Percentiles rank a stretch among this genome's conserved stretches.
Evolutionary conservation across 2,888 invertebrate species (phyloP).

Genomic region (Heliconius ismenius): DNA sequence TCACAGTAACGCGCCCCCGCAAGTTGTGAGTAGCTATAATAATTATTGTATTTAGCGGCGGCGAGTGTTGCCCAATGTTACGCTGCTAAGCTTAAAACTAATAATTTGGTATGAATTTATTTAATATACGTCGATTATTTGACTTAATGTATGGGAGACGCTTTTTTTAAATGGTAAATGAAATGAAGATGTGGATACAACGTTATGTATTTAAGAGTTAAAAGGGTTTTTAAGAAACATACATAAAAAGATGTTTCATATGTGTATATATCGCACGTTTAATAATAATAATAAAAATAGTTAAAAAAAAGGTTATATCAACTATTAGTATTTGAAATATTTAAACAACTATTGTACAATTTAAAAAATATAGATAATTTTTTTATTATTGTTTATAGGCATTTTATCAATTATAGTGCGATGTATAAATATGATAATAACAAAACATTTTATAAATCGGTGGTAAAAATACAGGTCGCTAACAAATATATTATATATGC

Average conservation of each 20-base stretch:
- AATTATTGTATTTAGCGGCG: slow-evolving; percentile 69
- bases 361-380: neutral
- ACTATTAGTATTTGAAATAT: neutral
- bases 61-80: slow-evolving; percentile 55
- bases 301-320: neutral
- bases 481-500: neutral
- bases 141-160: slow-evolving; percentile 8
- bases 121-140: slow-evolving; percentile 48
- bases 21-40: slow-evolving; percentile 56
- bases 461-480: slow-evolving; percentile 13
- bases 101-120: slow-evolving; percentile 56
- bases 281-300: neutral
- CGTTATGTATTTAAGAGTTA: slow-evolving; percentile 2
- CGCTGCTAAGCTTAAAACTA: slow-evolving; percentile 58
- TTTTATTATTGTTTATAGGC: neutral
- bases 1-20: slow-evolving; percentile 51
- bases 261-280: slow-evolving; percentile 1
- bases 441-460: slow-evolving; percentile 14
- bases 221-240: neutral
- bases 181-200: slow-evolving; percentile 20
- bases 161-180: slow-evolving; percentile 5
- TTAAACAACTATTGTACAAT: slow-evolving; percentile 1
- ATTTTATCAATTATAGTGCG: neutral
- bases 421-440: slow-evolving; percentile 9
- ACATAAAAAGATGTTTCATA: neutral